Percentiles rank a stretch among this genome's conserved stretches.
Evolutionary conservation across 2,113 vertebrate genomes (phyloP).

Genomic region (Toxotes chatareus): DNA sequence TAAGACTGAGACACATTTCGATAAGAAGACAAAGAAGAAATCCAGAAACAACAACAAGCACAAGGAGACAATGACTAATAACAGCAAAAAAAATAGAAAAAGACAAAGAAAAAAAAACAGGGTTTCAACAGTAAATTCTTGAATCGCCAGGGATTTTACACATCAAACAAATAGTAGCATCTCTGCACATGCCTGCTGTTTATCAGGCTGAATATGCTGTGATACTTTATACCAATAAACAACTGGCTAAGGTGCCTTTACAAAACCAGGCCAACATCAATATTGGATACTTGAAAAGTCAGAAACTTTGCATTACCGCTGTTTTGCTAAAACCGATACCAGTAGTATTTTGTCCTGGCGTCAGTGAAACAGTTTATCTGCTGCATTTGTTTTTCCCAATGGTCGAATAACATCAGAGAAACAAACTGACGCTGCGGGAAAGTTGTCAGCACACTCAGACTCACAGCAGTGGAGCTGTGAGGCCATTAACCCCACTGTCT

Average conservation of each 20-base stretch:
- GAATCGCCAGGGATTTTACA: neutral
- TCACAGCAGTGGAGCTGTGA: constrained; percentile 36
- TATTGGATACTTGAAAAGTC: constrained; percentile 28
- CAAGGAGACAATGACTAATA: neutral
- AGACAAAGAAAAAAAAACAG: neutral
- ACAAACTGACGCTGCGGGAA: constrained; percentile 41
- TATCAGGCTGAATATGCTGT: neutral
- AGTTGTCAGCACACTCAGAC: constrained; percentile 49
- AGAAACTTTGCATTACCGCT: constrained; percentile 29
- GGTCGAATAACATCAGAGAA: constrained; percentile 49
- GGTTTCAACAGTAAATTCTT: neutral
- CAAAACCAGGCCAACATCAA: constrained; percentile 46
- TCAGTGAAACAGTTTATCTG: constrained; percentile 36
- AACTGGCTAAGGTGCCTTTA: constrained; percentile 18
- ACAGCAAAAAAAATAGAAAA: neutral
- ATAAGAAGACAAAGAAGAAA: neutral
- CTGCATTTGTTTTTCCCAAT: constrained; percentile 50
- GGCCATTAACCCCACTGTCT: constrained; percentile 32
- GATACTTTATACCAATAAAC: constrained; percentile 37
- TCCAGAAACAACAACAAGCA: neutral
- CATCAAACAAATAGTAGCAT: constrained; percentile 21
- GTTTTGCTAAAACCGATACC: constrained; percentile 55
- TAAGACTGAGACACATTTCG: neutral
- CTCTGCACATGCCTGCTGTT: neutral
- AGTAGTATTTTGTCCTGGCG: constrained; percentile 52